Percentiles rank a stretch among this genome's conserved stretches.
Conservation (phyloP, 2,113 vertebrate genomes). For the Felis chaus region DNA sequence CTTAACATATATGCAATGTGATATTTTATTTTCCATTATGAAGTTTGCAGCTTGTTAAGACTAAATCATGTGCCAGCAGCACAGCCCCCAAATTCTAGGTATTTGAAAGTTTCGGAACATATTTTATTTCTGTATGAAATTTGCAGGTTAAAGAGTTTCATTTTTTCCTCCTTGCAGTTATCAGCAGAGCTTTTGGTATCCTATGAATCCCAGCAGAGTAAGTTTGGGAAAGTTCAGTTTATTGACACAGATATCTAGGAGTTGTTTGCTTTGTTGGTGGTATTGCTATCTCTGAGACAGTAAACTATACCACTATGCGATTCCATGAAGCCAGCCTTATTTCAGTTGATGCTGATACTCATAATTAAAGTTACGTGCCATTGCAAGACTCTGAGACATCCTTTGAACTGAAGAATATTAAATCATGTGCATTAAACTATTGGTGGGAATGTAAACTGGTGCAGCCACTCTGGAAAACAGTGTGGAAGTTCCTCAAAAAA, state of each 20-base stretch:
- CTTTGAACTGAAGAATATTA: not conserved
- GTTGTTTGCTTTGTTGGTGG: not conserved
- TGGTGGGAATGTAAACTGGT: no score
- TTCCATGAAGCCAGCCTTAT: not conserved
- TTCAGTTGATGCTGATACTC: not conserved
- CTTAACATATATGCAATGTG: not conserved
- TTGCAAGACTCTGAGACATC: not conserved
- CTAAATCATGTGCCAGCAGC: not conserved
- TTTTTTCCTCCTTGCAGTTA: not conserved
- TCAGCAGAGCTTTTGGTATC: not conserved
- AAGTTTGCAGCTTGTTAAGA: constrained; percentile 24
- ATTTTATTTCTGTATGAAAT: not conserved
- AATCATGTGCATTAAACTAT: not conserved
- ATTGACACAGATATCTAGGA: not conserved
- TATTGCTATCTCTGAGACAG: not conserved
- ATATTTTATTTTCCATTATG: not conserved
- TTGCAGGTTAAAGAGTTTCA: not conserved
- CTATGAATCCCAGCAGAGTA: not conserved
- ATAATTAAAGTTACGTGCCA: not conserved
- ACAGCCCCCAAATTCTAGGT: not conserved
- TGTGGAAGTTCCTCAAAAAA: no score
- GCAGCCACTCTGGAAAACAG: no score
- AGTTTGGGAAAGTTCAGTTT: not conserved
- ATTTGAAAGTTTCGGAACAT: constrained; percentile 29
- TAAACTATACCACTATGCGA: not conserved